Conservation (phyloP, 2,113 vertebrate species). For the Synchiropus splendidus region DNA sequence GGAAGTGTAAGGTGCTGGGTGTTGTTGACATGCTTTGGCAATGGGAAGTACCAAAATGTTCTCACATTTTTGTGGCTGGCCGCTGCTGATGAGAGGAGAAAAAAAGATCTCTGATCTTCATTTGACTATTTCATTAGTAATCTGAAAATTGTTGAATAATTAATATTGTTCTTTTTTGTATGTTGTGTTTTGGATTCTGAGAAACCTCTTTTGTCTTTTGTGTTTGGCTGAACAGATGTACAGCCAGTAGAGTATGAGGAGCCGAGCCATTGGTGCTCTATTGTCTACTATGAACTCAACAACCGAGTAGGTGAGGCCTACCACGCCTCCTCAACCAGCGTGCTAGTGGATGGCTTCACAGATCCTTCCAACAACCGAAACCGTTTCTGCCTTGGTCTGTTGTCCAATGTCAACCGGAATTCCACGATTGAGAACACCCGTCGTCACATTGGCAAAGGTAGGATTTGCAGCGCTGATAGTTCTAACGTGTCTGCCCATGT, state of each 20-base stretch:
- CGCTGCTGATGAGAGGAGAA: too few species aligned
- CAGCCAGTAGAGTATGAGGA: conserved; percentile 95
- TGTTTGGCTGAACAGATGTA: conserved; percentile 68
- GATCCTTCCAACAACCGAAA: conserved; percentile 97
- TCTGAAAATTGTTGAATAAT: too few species aligned
- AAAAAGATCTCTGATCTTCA: too few species aligned
- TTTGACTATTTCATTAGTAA: too few species aligned
- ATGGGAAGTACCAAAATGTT: too few species aligned
- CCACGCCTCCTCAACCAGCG: conserved; percentile 91
- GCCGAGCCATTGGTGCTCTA: conserved; percentile 97
- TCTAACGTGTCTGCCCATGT: too few species aligned
- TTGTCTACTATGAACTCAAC: conserved; percentile 94
- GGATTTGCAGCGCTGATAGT: too few species aligned
- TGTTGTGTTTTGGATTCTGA: background rate
- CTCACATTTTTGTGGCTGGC: too few species aligned
- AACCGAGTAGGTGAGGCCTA: conserved; percentile 93
- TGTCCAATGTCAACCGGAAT: conserved; percentile 95
- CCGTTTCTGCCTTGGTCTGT: conserved; percentile 90
- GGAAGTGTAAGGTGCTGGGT: too few species aligned
- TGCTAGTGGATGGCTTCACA: conserved; percentile 92
- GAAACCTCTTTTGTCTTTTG: too few species aligned
- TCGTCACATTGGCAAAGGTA: conserved; percentile 93
- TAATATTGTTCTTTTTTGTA: too few species aligned
- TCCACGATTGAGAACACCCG: conserved; percentile 95
- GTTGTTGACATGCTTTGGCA: too few species aligned